Percentiles rank a stretch among this genome's conserved stretches.
Conservation (phyloP, 2,797 vertebrate genomes). For the Acanthornis magna region DNA sequence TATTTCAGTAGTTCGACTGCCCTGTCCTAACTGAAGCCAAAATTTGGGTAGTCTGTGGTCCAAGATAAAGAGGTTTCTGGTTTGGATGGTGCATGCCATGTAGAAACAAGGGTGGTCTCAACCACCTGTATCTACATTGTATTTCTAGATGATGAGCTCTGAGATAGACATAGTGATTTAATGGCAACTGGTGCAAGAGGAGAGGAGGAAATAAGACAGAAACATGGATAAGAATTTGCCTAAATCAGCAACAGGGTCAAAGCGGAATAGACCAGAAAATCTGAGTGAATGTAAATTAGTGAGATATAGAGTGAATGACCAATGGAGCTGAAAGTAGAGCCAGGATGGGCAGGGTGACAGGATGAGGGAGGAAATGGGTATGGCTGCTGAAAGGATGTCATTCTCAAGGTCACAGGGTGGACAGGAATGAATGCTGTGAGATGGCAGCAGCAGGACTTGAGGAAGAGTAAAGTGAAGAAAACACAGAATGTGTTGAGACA, state of each 20-base stretch:
- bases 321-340: neutral
- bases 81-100: neutral
- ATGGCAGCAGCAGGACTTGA: neutral
- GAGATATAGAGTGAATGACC: neutral
- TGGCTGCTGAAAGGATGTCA: accelerated
- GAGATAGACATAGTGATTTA: neutral
- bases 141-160: neutral
- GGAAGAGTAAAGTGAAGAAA: neutral
- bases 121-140: neutral
- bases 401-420: neutral
- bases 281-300: neutral
- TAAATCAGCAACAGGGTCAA: neutral
- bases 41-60: neutral
- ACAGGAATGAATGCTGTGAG: neutral
- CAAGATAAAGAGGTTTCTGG: neutral
- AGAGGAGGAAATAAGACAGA: neutral
- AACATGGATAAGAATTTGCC: neutral
- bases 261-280: neutral
- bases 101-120: neutral
- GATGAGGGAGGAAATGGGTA: neutral
- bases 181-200: neutral
- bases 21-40: neutral
- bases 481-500: neutral
- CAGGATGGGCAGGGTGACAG: neutral
- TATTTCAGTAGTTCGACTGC: neutral